Percentiles rank a stretch among this genome's conserved stretches.
Conservation (phyloP, 2,113 vertebrate genomes). For the Lucifuga dentata region DNA sequence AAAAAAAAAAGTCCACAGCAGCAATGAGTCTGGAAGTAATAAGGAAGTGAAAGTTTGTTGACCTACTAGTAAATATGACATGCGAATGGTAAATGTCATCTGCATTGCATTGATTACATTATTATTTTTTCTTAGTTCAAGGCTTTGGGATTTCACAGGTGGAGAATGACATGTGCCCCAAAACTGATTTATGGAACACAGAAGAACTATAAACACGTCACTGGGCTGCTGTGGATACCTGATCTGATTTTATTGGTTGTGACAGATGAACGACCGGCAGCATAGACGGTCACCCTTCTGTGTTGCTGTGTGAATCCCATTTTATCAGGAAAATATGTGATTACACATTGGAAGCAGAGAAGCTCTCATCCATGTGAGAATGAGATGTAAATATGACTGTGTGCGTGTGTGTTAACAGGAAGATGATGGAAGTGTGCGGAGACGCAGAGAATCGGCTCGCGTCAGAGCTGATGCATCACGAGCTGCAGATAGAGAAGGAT, state of each 20-base stretch:
- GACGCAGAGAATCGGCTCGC: conserved; percentile 95
- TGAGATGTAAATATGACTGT: background rate
- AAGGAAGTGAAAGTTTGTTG: conserved; percentile 61
- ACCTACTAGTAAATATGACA: background rate
- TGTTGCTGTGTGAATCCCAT: conserved; percentile 13
- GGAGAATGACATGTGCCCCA: background rate
- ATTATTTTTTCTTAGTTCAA: background rate
- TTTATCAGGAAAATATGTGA: conserved; percentile 1
- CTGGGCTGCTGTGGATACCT: conserved; percentile 9
- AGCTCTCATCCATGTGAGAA: background rate
- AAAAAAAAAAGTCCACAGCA: background rate
- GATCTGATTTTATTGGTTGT: conserved; percentile 32
- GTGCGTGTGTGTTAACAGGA: conserved; percentile 80
- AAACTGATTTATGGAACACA: conserved; percentile 4
- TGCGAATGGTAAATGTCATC: background rate
- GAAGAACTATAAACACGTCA: conserved; percentile 14
- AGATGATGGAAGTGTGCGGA: conserved; percentile 95
- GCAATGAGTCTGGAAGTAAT: conserved; percentile 38
- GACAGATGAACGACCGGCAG: background rate
- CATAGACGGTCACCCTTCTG: conserved; percentile 14
- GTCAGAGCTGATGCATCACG: conserved; percentile 91
- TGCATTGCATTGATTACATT: background rate
- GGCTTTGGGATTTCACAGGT: background rate
- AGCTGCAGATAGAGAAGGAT: conserved; percentile 94
- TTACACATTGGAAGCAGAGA: background rate